These are phyloP conservation scores for Apodemus sylvaticus DNA, from an alignment of 2,113 vertebrate genomes.

Conservation along the genomic window DNA sequence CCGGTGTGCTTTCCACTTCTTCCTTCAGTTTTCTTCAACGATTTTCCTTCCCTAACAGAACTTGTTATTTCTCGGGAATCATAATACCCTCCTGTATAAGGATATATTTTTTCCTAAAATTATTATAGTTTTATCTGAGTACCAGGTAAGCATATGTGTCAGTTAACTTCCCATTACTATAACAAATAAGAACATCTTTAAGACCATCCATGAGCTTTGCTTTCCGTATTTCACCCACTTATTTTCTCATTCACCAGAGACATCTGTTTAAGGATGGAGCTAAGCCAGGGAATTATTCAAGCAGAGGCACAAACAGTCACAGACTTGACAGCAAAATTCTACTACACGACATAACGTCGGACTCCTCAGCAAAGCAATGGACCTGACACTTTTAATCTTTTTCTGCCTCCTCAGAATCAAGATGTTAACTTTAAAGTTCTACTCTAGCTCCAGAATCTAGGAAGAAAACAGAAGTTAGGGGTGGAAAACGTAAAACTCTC, in stretches of 20 bases:
- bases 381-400: background rate
- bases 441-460: background rate
- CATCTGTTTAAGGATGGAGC: background rate
- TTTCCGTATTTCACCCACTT: background rate
- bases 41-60: background rate
- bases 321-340: background rate
- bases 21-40: background rate
- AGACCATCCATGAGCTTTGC: background rate
- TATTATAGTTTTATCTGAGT: background rate
- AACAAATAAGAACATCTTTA: background rate
- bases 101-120: background rate
- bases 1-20: background rate
- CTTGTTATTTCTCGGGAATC: background rate
- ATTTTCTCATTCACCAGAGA: background rate
- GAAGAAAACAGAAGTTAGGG: background rate
- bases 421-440: background rate
- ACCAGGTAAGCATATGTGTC: background rate
- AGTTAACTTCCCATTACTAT: background rate
- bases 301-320: background rate
- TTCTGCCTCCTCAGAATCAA: background rate
- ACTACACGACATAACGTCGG: background rate
- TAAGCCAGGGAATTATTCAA: background rate
- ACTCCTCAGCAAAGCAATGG: background rate
- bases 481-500: background rate
- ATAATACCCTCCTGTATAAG: background rate